Evolutionary conservation across 1,140 invertebrate species (phyloP), one percentile per base, ranked within the genome.

Genomic region (Orchestia grillus): DNA sequence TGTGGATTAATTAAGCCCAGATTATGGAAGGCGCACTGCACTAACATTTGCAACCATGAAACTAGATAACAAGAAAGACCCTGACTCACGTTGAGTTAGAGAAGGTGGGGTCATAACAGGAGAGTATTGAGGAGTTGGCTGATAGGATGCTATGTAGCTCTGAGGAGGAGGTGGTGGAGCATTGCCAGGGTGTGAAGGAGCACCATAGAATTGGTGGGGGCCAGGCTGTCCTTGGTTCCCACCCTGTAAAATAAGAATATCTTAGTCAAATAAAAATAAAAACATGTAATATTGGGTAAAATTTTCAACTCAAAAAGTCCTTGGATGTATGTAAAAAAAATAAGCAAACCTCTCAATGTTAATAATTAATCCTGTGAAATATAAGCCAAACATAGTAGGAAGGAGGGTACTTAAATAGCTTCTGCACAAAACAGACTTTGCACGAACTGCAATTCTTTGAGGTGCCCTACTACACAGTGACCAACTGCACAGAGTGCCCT

Each of bases 161-260:
- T 97, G 96, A 19, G 96, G 97, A 19, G 96, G 97, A 62, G 97
- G 97, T 40, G 97, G 96, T 42, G 88, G 96, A n/a, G 92, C 36
- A 45, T 94, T 94, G 43, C 96, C 96, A 44, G 97, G 95, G 28
- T 94, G 92, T 45, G 96, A 96, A 28, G 96, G 96, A 41, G 96
- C 96, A 42, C 97, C 96, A 97, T 98, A 98, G 97, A 97, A 98
- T 45, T 97, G 97, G 96, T 98, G 98, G 96, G 98, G 98, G 57
- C 98, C 98, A 45, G 92, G 92, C 95, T 98, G 98, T 96, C 98
- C 98, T 97, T 98, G 98, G 62, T 96, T 97, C 41, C 96, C 96
- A 94, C 96, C 96, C 96, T 97, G 96, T 40, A 62, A 53, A 53
- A 53, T 8, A 53, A 53, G 47, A 53, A 53, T 8, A 53, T 53